phyloP scores from a whole-genome alignment of 2,888 invertebrate genomes.

The Sisyra nigra region DNA sequence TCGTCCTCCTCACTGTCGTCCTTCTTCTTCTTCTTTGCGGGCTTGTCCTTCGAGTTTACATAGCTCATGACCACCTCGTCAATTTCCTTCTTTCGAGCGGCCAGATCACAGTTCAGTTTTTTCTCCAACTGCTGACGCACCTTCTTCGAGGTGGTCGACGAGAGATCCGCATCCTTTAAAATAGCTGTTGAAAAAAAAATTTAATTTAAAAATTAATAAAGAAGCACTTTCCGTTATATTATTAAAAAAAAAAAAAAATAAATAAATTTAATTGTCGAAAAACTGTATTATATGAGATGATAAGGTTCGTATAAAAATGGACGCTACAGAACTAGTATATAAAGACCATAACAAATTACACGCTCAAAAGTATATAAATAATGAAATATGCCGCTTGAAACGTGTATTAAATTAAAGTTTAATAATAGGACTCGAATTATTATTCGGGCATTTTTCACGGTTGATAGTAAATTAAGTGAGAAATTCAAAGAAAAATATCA shows the following conservation, averaged over 20 bases:
- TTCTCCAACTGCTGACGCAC: conserved; percentile 75
- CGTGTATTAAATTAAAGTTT: background rate
- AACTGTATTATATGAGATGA: too few relatives aligned
- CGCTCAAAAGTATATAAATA: background rate
- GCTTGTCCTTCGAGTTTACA: conserved; percentile 29
- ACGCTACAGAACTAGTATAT: conserved; percentile 8
- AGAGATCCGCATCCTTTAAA: conserved; percentile 72
- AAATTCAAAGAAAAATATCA: conserved; percentile 1
- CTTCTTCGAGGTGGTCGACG: conserved; percentile 73
- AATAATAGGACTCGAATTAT: conserved; percentile 1
- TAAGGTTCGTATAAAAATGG: conserved; percentile 7
- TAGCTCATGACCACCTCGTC: conserved; percentile 76
- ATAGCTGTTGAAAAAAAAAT: conserved; percentile 41
- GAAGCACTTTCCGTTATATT: background rate
- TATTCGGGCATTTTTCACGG: conserved; percentile 4
- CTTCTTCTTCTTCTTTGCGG: conserved; percentile 28
- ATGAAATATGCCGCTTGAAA: conserved; percentile 1
- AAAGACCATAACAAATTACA: conserved; percentile 6
- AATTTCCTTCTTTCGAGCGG: conserved; percentile 69
- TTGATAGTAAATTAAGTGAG: conserved; percentile 3
- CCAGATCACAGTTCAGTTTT: conserved; percentile 58
- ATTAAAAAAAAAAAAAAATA: background rate
- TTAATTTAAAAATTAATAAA: background rate
- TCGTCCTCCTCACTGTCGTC: conserved; percentile 33
- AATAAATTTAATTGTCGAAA: conserved; percentile 5